Percentiles rank a stretch among this genome's conserved stretches.
These are phyloP conservation scores for Phaethornis superciliosus DNA, from an alignment of 2,113 vertebrate genomes.

Conservation along the genomic window DNA sequence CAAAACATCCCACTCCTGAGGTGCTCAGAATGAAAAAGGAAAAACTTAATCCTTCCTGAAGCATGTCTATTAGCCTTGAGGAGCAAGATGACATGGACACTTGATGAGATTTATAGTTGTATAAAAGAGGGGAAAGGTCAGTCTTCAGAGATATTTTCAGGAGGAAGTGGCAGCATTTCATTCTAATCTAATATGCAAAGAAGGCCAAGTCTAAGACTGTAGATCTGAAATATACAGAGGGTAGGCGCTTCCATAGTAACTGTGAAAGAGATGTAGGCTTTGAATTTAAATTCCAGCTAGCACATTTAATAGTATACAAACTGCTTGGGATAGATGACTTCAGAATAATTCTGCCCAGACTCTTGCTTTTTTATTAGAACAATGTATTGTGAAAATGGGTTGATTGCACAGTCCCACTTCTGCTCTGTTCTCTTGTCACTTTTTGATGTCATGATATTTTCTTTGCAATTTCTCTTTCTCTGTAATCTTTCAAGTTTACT, in stretches of 20 bases:
- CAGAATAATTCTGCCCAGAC: neutral
- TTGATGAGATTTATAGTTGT: neutral
- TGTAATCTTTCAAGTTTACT: neutral
- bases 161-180: constrained; percentile 25
- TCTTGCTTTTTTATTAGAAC: neutral
- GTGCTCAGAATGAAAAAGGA: neutral
- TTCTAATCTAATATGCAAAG: constrained; percentile 48
- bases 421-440: neutral
- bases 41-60: neutral
- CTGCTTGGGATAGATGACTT: constrained; percentile 11
- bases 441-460: neutral
- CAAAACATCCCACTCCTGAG: neutral
- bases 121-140: constrained; percentile 1
- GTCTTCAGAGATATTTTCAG: constrained; percentile 19
- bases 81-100: neutral
- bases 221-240: constrained; percentile 60
- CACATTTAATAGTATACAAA: constrained; percentile 27
- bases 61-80: neutral
- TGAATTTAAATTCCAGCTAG: constrained; percentile 64
- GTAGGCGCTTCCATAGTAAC: constrained; percentile 73
- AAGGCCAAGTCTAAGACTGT: constrained; percentile 50
- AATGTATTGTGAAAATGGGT: neutral
- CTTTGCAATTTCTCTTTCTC: neutral
- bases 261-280: constrained; percentile 62
- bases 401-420: neutral